Evolutionary conservation across 2,797 vertebrate species (phyloP), one percentile per base, ranked within the genome.

Genomic region (Otolemur crassicaudatus): DNA sequence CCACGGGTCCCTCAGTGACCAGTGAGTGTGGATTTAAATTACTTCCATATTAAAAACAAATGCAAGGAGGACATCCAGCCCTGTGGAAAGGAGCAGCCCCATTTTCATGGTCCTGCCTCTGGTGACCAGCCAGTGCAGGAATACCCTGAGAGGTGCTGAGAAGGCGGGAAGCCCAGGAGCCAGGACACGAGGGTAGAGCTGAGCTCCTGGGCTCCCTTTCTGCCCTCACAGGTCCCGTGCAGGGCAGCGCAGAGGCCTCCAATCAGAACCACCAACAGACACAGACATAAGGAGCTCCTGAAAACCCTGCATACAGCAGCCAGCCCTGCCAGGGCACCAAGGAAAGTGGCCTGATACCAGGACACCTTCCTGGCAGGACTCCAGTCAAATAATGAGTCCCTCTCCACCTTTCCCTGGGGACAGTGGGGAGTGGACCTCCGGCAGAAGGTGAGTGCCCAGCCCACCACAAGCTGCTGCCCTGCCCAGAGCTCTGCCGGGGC

Each of bases 101-200:
- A 1, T 20, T 75, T 75, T 43, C 58, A 13, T 2, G 3, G 3
- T 37, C 53, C 25, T 31, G 13, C 58, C 11, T 60, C 90, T 60
- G 3, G 16, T 1, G 14, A 22, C n/a, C 16, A 40, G 6, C 3
- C 0, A 37, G 3, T 20, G 2, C 25, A 31, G 13, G 9, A 11
- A 11, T 3, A 72, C n/a, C 16, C 73, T 61, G 8, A 11, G 27
- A 8, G 58, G 10, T 29, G 11, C 0, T 1, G 20, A 61, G 31
- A 20, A 40, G 53, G 84, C 22, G 34, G 14, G 16, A 34, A 0
- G 3, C 37, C 19, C 19, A 23, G 79, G 72, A 27, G 43, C 22
- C 2, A 1, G 69, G 27, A 49, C 22, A 2, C 5, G 23, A 16
- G 3, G 25, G 5, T 2, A 4, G 25, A 34, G 20, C n/a, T 25